Evolutionary conservation across 2,888 invertebrate species (phyloP), one percentile per base, ranked within the genome.

Genomic region (Alentia gelatinosa): DNA sequence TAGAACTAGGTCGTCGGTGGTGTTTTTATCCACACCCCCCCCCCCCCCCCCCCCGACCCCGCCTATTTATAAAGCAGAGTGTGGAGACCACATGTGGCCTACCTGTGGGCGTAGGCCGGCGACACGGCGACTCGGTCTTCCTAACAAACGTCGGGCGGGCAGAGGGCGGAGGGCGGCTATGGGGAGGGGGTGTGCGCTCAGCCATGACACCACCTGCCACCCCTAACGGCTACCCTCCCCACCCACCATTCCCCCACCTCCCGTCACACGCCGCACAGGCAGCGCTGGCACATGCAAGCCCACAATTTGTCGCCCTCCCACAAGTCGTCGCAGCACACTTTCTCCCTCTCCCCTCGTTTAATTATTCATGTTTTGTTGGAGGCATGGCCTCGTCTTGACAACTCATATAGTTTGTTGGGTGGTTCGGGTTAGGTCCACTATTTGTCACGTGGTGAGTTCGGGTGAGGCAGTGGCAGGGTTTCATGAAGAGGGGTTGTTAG

Each of bases 331-430:
- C 74, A 26, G 15, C 74, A 26, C 74, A 74, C 74, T 33, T 15
- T 33, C 74, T 33, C 74, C 74, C 74, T 33, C 26, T 33, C 74
- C 74, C 15, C 74, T 74, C 35, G 15, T 86, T 86, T 47, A 86
- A 86, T 86, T 86, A 86, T 86, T 86, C 86, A 86, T 50, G 47
- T 86, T 86, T 86, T 86, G 42, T 42, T 33, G 33, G 26, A 47
- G 47, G 47, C 86, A 79, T 30, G 47, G n/a, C 47, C 47, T 15
- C 86, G 47, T 86, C 50, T 50, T 86, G 86, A 42, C 83, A 83
- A 83, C 47, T 42, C 86, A 30, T 86, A 86, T 47, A 86, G 42
- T 86, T 86, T 86, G 42, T 42, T 35, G 30, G 47, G 33, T n/a
- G 86, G 86, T 86, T 50, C 47, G 47, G 86, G 47, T 86, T 86